Base-by-base conservation (phyloP, 2,113 vertebrate species). In the Nesospiza acunhae region DNA sequence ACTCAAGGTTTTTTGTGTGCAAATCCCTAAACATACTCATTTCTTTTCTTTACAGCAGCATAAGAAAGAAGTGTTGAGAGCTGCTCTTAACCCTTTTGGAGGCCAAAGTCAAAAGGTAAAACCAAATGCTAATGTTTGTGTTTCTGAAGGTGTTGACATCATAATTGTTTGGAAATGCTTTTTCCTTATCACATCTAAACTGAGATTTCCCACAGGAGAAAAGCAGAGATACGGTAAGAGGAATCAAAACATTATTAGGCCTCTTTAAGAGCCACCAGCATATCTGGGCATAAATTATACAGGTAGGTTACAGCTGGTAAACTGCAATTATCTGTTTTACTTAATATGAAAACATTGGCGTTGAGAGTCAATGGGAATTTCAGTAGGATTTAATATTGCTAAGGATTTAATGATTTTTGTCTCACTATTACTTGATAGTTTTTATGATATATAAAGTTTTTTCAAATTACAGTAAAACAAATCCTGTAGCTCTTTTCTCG, bases 31-130 rank as follows among this genome's bases (percentile, higher is more conserved):
- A 96, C 94, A 93, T 94, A 84, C 63, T 23, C 64, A 41, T 97
- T 97, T 94, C 22, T 96, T 95, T 94, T 97, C 84, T 90, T 97
- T 95, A 84, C 94, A 98, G 96, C 76, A 93, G 97, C 80, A 95
- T 78, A 96, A 95, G 95, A 93, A 97, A 96, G 96, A 96, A 97
- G 96, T 98, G 84, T 90, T 98, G 97, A 96, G 94, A 97, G 91
- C 93, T 97, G 81, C 80, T 96, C 96, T 97, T 97, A 87, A 94
- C 95, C 92, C 95, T 94, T 97, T 97, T 90, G 95, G 86, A 97
- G 83, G 93, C 73, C 78, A 5, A 97, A 96, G 83, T 79, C 93
- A 90, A 94, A 97, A 98, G 98, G 96, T 98, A 98, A 98, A 73
- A 39, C 74, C 85, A 86, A 93, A 11, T 35, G 28, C 58, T 76